phyloP scores from a whole-genome alignment of 2,797 vertebrate genomes.

The Manis pentadactyla region DNA sequence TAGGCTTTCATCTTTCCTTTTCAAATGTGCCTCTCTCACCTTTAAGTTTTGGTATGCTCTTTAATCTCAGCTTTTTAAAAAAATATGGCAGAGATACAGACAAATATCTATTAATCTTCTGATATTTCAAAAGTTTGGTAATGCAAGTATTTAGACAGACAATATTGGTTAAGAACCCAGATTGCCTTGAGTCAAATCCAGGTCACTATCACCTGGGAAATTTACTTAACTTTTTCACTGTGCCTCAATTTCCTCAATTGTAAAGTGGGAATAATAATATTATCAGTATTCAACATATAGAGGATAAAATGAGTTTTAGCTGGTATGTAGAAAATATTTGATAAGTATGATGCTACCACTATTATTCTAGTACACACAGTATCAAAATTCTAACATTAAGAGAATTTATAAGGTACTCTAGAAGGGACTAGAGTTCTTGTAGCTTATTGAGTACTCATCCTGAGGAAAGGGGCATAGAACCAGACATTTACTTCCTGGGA shows the following conservation, averaged over 20 bases:
- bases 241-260: neutral
- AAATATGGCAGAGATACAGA: neutral
- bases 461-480: neutral
- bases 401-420: neutral
- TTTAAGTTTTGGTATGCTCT: neutral
- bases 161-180: neutral
- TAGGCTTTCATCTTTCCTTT: constrained; percentile 29
- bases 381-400: constrained; percentile 21
- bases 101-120: neutral
- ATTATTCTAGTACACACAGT: neutral
- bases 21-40: neutral
- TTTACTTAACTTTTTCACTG: neutral
- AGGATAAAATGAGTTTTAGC: neutral
- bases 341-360: neutral
- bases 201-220: neutral
- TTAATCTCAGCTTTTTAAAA: neutral
- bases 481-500: neutral
- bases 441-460: neutral
- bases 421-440: neutral
- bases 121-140: constrained; percentile 5
- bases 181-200: neutral
- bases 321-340: neutral
- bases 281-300: neutral
- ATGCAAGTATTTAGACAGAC: neutral
- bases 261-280: neutral